phyloP scores from a whole-genome alignment of 2,113 vertebrate genomes.

The Ginglymostoma cirratum region DNA sequence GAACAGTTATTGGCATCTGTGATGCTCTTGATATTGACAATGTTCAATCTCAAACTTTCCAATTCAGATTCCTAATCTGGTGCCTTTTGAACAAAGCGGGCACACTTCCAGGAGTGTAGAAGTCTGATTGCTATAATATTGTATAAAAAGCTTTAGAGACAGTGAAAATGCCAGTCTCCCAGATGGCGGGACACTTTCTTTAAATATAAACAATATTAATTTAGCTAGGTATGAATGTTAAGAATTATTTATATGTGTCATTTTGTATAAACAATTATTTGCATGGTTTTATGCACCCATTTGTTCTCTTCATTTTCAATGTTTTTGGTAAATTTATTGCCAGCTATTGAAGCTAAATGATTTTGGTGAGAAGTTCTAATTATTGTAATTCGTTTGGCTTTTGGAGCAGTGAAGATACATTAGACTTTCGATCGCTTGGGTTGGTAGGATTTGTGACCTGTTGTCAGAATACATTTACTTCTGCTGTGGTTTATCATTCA shows the following conservation, averaged over 20 bases:
- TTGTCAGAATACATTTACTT: constrained; percentile 6
- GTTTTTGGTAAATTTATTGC: neutral
- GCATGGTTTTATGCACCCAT: neutral
- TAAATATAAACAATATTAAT: neutral
- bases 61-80: neutral
- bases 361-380: neutral
- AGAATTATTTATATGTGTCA: neutral
- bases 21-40: neutral
- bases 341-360: neutral
- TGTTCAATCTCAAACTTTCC: neutral
- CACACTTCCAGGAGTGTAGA: neutral
- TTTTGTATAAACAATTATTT: neutral
- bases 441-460: neutral
- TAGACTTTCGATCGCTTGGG: neutral
- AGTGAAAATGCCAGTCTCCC: neutral
- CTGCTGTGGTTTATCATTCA: constrained; percentile 11
- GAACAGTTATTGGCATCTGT: no score
- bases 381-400: neutral
- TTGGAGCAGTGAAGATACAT: neutral
- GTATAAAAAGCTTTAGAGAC: neutral
- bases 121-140: neutral
- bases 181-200: neutral
- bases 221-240: neutral
- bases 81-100: neutral
- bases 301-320: neutral